A percentile compares a stretch with the other conserved stretches of the same genome.
Evolutionary conservation across 2,888 invertebrate genomes (phyloP).

Genomic region (Labia minor): DNA sequence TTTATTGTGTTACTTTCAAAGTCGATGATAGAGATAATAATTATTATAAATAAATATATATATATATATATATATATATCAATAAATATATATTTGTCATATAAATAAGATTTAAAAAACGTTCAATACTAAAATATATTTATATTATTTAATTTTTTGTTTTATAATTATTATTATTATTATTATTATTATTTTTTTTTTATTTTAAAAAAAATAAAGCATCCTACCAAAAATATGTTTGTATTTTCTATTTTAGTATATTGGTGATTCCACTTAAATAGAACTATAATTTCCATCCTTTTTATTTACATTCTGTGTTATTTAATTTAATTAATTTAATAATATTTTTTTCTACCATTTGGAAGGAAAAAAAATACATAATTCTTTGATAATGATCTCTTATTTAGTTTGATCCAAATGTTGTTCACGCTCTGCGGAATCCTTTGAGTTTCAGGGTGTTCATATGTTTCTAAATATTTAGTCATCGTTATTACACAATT

Average conservation of each 20-base stretch:
- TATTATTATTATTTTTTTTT: not conserved
- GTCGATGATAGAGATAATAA: no score
- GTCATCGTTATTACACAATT: not conserved
- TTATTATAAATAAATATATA: not conserved
- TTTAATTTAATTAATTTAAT: no score
- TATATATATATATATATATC: not conserved
- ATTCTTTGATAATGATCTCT: not conserved
- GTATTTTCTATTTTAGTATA: not conserved
- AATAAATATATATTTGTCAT: not conserved
- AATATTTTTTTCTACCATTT: no score
- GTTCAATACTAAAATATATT: constrained; percentile 2
- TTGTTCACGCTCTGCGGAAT: not conserved
- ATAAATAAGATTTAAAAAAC: not conserved
- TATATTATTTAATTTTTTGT: not conserved
- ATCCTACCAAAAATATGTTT: not conserved
- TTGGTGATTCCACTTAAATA: not conserved
- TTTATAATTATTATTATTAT: not conserved
- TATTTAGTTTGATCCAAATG: not conserved
- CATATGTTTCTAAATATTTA: not conserved
- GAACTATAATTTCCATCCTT: not conserved
- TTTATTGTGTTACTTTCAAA: not conserved
- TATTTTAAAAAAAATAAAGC: not conserved
- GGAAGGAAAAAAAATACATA: no score
- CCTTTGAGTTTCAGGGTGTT: not conserved
- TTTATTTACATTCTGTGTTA: no score